Evolutionary conservation across 2,113 vertebrate genomes (phyloP).

Genomic region (Indri indri): DNA sequence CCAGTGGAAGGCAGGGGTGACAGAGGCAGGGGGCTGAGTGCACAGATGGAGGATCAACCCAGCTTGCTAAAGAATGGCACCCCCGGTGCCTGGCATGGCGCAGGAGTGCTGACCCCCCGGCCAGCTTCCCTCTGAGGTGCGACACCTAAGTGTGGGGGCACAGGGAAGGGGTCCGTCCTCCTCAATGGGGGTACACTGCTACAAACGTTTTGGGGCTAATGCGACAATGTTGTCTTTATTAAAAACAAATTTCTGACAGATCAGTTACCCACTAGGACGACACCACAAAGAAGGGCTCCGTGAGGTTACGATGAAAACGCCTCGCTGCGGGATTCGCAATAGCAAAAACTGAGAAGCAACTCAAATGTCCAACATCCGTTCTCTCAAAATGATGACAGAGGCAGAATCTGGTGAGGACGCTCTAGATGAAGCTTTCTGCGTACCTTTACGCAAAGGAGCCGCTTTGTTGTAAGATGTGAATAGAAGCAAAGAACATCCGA

Average conservation of each 20-base stretch:
- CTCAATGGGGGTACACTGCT: accelerated
- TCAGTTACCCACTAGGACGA: accelerated
- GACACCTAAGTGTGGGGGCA: accelerated
- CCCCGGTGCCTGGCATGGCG: accelerated
- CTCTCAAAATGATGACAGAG: too few species aligned
- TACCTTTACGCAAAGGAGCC: neutral
- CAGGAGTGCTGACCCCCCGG: accelerated
- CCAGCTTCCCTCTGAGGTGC: accelerated
- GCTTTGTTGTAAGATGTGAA: accelerated
- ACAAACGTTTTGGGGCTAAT: neutral
- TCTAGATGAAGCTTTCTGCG: accelerated
- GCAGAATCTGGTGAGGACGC: accelerated
- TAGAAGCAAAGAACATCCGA: accelerated
- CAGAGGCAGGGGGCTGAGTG: too few species aligned
- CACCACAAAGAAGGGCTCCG: neutral
- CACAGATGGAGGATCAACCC: accelerated
- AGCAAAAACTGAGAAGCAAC: neutral
- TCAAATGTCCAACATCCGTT: accelerated
- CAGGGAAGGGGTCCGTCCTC: accelerated
- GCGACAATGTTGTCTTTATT: neutral
- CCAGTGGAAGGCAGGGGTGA: accelerated
- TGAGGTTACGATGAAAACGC: neutral
- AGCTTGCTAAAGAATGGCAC: accelerated
- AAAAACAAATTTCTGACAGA: neutral
- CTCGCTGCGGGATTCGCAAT: accelerated